Evolutionary conservation across 2,888 invertebrate species (phyloP), one percentile per base, ranked within the genome.

Genomic region (Pyrrhia umbra): DNA sequence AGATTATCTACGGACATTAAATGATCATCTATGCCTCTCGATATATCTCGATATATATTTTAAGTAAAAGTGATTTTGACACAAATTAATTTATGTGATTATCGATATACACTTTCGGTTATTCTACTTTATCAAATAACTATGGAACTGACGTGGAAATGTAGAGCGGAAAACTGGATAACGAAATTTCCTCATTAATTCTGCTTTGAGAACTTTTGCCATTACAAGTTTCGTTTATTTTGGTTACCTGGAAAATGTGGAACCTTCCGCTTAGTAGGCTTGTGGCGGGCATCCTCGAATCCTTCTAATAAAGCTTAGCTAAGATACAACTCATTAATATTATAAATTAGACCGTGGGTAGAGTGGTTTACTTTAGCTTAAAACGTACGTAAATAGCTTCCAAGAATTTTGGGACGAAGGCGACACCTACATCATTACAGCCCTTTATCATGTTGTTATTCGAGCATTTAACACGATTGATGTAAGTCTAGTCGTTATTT

Each of bases 41-140:
- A 52, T 45, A n/a, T 16, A 49, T 51, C 40, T 46, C 37, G 23
- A 18, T 9, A 40, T 56, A 9, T 18, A 39, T 58, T 52, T 51
- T 16, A 30, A 57, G 42, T 47, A 68, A 68, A 43, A 69, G 75
- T 75, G 42, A 43, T 68, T 68, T 39, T 27, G n/a, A 34, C 23
- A 50, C 6, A 47, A 25, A 39, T 63, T 49, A 25, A 75, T 58
- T 55, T 37, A 56, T 57, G n/a, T n/a, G 6, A 56, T 39, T 0
- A 20, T 34, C 2, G n/a, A n/a, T 21, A 40, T 37, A 13, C 37
- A 20, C 27, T 59, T 43, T 77, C 27, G 42, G 47, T 61, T 47
- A 15, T 34, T 42, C 18, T 27, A 42, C 9, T 34, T n/a, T 39
- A 45, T 49, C 10, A 37, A 40, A 13, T 18, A n/a, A 49, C n/a